Conservation (phyloP, 2,113 vertebrate species). For the Lanius collurio region DNA sequence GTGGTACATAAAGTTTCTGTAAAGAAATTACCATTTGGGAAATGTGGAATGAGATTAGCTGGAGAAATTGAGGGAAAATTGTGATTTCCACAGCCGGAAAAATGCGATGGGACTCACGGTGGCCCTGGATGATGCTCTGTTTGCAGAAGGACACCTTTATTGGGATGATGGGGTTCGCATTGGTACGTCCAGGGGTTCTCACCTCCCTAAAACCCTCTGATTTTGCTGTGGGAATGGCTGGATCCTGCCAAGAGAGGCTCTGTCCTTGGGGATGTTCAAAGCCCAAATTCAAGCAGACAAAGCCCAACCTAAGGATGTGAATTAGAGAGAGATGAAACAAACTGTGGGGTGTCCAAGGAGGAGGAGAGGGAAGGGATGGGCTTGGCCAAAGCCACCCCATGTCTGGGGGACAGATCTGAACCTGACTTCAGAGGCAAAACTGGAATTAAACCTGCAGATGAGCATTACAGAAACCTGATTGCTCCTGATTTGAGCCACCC, state of each 20-base stretch:
- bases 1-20: fast-evolving
- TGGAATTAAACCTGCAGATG: neutral
- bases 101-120: slow-evolving; percentile 82
- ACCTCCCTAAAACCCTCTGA: neutral
- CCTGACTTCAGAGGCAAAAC: neutral
- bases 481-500: neutral
- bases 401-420: neutral
- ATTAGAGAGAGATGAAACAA: neutral
- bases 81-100: slow-evolving; percentile 67
- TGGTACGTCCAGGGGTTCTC: neutral
- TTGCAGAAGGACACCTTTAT: neutral
- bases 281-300: neutral
- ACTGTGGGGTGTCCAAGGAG: fast-evolving
- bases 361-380: neutral
- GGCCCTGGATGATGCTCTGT: slow-evolving; percentile 71
- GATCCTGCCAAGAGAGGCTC: neutral
- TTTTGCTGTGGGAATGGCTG: neutral
- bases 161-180: neutral
- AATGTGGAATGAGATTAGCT: neutral
- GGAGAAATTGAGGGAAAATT: neutral
- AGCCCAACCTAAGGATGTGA: neutral
- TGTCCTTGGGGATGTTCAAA: no score
- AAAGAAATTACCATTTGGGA: neutral
- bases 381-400: neutral
- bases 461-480: neutral